A percentile compares a stretch with the other conserved stretches of the same genome.
phyloP scores from a whole-genome alignment of 2,797 vertebrate genomes.

The Paratrypauchen microcephalus region DNA sequence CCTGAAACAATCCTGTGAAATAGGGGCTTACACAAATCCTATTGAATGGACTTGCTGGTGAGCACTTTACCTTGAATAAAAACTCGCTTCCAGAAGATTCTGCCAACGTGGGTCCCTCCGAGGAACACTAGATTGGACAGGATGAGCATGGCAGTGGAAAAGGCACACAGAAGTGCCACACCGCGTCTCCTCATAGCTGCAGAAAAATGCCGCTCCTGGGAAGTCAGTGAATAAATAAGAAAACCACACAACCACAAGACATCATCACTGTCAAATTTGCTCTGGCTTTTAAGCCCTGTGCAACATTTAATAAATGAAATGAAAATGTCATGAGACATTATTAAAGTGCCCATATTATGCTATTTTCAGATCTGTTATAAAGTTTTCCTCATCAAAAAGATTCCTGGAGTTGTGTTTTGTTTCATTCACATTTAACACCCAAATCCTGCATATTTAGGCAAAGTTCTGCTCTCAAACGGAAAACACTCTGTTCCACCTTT shows the following conservation, averaged over 20 bases:
- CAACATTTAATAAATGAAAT: conserved; percentile 30
- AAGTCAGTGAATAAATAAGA: conserved; percentile 58
- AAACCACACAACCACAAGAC: conserved; percentile 20
- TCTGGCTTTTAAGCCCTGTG: conserved; percentile 25
- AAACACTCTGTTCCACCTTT: too few species aligned
- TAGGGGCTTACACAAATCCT: conserved; percentile 19
- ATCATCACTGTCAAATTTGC: conserved; percentile 23
- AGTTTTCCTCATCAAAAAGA: too few species aligned
- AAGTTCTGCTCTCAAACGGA: too few species aligned
- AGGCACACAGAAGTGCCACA: conserved; percentile 84
- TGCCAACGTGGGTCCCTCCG: conserved; percentile 88
- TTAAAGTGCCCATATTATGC: not conserved
- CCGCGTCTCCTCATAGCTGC: conserved; percentile 79
- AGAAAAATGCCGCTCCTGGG: conserved; percentile 81
- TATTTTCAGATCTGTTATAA: too few species aligned
- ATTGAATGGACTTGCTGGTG: conserved; percentile 15
- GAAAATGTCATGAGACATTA: conserved; percentile 17
- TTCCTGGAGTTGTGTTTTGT: too few species aligned
- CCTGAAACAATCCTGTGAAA: conserved; percentile 31
- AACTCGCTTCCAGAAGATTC: conserved; percentile 91
- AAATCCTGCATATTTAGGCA: too few species aligned
- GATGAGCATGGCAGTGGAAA: conserved; percentile 91
- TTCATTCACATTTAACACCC: too few species aligned
- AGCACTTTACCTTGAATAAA: conserved; percentile 85
- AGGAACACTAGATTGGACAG: conserved; percentile 97